These are phyloP conservation scores for Squalus acanthias DNA, from an alignment of 2,797 vertebrate genomes.

Conservation along the genomic window DNA sequence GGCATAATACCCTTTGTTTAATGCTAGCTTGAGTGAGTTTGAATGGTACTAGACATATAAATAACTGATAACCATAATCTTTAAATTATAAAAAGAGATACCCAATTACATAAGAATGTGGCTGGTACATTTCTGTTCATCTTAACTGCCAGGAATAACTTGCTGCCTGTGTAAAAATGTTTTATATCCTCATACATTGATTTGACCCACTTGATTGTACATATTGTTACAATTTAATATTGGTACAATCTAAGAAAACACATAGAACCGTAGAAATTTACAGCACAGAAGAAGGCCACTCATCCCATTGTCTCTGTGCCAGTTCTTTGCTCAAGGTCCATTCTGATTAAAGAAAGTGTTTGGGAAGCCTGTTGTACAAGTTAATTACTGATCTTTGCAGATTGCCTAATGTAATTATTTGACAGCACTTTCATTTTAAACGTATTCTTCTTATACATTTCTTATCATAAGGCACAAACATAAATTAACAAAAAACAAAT, in stretches of 20 bases:
- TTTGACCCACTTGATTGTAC: not conserved
- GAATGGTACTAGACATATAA: not conserved
- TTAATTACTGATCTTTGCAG: not conserved
- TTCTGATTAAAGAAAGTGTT: not conserved
- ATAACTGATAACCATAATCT: not conserved
- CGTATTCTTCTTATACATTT: not conserved
- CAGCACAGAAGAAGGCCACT: not conserved
- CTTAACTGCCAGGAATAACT: not conserved
- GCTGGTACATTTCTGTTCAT: not conserved
- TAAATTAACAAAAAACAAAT: not conserved
- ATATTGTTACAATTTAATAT: not conserved
- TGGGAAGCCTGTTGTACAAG: not conserved
- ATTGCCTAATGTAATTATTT: not conserved
- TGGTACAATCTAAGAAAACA: not conserved
- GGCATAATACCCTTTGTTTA: not conserved
- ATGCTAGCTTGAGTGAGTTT: not conserved
- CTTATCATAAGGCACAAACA: not conserved
- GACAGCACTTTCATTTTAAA: not conserved
- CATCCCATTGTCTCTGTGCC: not conserved
- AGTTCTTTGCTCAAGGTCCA: not conserved
- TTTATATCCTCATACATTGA: not conserved
- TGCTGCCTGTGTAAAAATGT: not conserved
- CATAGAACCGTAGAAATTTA: not conserved
- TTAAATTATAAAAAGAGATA: not conserved
- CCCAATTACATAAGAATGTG: not conserved